phyloP scores from a whole-genome alignment of 23 tunicate species.

The Botrylloides violaceus region DNA sequence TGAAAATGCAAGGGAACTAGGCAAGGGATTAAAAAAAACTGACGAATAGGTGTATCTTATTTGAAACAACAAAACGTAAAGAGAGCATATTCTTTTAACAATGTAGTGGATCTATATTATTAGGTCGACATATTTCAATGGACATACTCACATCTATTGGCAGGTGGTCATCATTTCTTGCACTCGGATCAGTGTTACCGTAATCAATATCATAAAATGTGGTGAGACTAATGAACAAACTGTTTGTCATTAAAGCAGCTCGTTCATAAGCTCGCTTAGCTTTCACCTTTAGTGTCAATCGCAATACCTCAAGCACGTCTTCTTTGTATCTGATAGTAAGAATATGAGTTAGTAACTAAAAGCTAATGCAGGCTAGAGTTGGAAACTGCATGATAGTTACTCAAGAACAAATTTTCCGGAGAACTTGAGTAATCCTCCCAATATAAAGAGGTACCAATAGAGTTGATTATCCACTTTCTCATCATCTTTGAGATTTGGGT shows the following conservation, averaged over 20 bases:
- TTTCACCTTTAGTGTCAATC: conserved; percentile 23
- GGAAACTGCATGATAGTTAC: neutral
- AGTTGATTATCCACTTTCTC: conserved; percentile 81
- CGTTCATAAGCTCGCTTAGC: conserved; percentile 52
- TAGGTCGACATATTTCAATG: no score
- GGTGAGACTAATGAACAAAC: conserved; percentile 32
- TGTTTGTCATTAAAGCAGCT: conserved; percentile 33
- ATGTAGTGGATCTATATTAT: no score
- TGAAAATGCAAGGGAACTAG: no score
- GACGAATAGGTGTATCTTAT: no score
- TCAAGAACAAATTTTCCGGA: conserved; percentile 7
- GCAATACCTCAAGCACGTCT: conserved; percentile 30
- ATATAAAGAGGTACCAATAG: conserved; percentile 63
- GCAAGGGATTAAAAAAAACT: no score
- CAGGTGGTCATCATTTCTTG: conserved; percentile 33
- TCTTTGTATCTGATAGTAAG: conserved; percentile 40
- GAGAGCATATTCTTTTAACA: no score
- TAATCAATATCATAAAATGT: conserved; percentile 36
- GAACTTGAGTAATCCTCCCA: conserved; percentile 35
- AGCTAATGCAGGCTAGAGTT: neutral
- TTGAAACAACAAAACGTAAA: no score
- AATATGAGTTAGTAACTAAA: neutral
- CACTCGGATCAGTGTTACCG: conserved; percentile 25
- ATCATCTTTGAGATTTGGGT: conserved; percentile 37
- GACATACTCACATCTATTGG: conserved; percentile 1